phyloP scores from a whole-genome alignment of 1,140 invertebrate genomes.

The Pseudomyrmex concolor region DNA sequence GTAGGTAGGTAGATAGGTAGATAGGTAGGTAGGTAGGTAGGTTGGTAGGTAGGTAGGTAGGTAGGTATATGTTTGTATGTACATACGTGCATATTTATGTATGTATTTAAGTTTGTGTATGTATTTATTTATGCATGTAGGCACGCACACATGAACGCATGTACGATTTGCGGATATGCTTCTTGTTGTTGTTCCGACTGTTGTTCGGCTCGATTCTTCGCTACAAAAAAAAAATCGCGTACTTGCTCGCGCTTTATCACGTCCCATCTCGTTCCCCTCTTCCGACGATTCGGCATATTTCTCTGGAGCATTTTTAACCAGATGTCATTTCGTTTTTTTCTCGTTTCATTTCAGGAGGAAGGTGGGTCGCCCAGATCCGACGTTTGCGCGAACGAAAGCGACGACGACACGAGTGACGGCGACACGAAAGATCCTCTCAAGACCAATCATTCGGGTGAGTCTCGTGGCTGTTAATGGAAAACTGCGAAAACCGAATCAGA shows the following conservation, averaged over 20 bases:
- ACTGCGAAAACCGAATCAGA: background rate
- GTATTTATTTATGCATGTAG: too few relatives aligned
- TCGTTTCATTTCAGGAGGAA: slow-evolving; percentile 80
- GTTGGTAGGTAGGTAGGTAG: slow-evolving; percentile 68
- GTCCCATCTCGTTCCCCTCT: slow-evolving; percentile 5
- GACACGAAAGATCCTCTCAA: slow-evolving; percentile 81
- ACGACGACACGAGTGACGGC: slow-evolving; percentile 82
- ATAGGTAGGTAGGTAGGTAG: slow-evolving; percentile 70
- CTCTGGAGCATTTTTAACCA: slow-evolving; percentile 58
- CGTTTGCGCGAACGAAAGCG: slow-evolving; percentile 82
- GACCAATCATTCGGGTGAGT: slow-evolving; percentile 80
- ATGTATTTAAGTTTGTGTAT: too few relatives aligned
- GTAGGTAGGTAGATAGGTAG: slow-evolving; percentile 79
- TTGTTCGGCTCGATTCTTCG: too few relatives aligned
- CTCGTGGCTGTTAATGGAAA: background rate
- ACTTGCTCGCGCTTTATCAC: background rate
- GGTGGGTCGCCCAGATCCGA: slow-evolving; percentile 82
- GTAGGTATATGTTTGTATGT: slow-evolving; percentile 36
- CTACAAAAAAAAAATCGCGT: too few relatives aligned
- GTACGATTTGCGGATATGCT: too few relatives aligned
- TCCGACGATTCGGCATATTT: slow-evolving; percentile 34
- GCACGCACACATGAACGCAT: too few relatives aligned
- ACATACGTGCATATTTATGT: too few relatives aligned
- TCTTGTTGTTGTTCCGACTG: too few relatives aligned
- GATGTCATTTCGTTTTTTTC: slow-evolving; percentile 38